Evolutionary conservation across 1,140 invertebrate species (phyloP).

Genomic region (Dinoponera quadriceps): DNA sequence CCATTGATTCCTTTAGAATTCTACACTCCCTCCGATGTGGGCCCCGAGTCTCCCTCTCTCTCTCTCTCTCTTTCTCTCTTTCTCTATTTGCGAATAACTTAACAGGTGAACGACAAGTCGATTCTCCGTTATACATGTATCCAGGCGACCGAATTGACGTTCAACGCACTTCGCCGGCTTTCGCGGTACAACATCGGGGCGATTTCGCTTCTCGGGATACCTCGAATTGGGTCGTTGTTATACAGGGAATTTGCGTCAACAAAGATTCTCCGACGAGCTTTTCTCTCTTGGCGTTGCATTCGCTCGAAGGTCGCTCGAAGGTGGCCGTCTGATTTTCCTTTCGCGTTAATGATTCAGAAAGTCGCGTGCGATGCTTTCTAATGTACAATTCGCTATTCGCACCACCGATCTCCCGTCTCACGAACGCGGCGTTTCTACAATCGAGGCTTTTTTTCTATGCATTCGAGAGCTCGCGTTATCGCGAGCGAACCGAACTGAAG

Average conservation of each 20-base stretch:
- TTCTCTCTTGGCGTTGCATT: too few relatives aligned
- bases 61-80: too few relatives aligned
- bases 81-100: constrained; percentile 22
- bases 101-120: constrained; percentile 41
- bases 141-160: constrained; percentile 14
- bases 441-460: constrained; percentile 8
- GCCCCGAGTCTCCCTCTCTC: not conserved
- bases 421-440: constrained; percentile 8
- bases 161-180: not conserved
- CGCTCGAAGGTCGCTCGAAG: not conserved
- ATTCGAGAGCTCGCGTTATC: not conserved
- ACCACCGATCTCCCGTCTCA: constrained; percentile 4
- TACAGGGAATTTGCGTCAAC: not conserved
- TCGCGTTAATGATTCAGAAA: constrained; percentile 8
- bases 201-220: not conserved
- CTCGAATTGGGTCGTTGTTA: not conserved
- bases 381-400: constrained; percentile 23
- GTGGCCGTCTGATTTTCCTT: constrained; percentile 6
- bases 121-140: constrained; percentile 30
- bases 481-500: not conserved
- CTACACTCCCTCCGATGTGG: not conserved
- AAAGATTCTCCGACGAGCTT: too few relatives aligned
- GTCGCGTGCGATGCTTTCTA: constrained; percentile 33
- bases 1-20: constrained; percentile 22
- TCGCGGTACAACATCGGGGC: not conserved